These are phyloP conservation scores for Lophochroa leadbeateri DNA, from an alignment of 2,113 vertebrate genomes.

Conservation along the genomic window DNA sequence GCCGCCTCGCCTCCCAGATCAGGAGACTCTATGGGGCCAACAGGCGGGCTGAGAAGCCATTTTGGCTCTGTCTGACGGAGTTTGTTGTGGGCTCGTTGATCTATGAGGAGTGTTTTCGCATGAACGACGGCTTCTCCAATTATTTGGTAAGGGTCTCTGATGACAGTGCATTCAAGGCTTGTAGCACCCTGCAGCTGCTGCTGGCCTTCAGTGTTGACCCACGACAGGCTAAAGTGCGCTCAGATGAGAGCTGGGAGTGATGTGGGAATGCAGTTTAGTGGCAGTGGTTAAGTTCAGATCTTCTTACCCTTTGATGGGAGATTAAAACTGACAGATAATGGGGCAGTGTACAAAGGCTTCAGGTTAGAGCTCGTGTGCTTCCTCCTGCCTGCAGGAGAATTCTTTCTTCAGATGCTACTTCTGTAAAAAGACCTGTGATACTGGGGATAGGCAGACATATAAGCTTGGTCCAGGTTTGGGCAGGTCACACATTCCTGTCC, in stretches of 20 bases:
- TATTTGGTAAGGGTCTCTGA: conserved; percentile 78
- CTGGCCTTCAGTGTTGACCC: not conserved
- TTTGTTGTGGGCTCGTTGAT: conserved; percentile 78
- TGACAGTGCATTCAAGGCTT: not conserved
- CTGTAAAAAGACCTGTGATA: not conserved
- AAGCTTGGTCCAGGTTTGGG: too few species aligned
- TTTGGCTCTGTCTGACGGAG: conserved; percentile 86
- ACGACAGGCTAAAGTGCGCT: not conserved
- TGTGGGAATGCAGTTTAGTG: not conserved
- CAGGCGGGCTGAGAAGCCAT: conserved; percentile 80
- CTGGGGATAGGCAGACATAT: not conserved
- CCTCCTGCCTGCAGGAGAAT: not conserved
- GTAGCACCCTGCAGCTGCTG: not conserved
- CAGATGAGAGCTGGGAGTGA: fast-evolving
- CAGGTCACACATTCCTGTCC: not conserved
- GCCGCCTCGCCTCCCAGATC: conserved; percentile 88
- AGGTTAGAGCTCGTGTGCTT: not conserved
- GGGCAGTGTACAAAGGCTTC: not conserved
- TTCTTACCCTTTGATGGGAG: not conserved
- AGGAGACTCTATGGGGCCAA: conserved; percentile 91
- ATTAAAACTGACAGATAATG: not conserved
- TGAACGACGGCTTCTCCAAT: conserved; percentile 90
- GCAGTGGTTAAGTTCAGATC: not conserved
- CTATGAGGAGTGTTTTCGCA: conserved; percentile 86
- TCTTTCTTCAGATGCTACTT: not conserved